Conservation (phyloP, 2,888 invertebrate species). For the Eurois occulta region DNA sequence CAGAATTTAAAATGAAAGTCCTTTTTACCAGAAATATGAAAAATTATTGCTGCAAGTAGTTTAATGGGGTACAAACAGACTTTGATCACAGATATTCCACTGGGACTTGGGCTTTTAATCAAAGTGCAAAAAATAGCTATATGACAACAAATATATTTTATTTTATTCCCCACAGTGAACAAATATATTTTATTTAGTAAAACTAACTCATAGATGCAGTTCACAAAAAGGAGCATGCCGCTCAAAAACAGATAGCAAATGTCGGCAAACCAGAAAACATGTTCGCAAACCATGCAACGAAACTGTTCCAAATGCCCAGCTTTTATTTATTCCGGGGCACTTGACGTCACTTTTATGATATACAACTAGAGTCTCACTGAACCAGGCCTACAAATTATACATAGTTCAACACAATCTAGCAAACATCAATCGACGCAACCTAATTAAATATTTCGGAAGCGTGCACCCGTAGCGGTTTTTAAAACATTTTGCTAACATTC, state of each 20-base stretch:
- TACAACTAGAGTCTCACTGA: slow-evolving; percentile 20
- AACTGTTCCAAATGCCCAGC: slow-evolving; percentile 44
- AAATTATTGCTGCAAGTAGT: neutral
- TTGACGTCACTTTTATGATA: slow-evolving; percentile 49
- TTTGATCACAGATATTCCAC: neutral
- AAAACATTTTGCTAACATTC: slow-evolving; percentile 45
- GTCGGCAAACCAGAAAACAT: slow-evolving; percentile 46
- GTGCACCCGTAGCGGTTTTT: slow-evolving; percentile 31
- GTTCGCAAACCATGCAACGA: slow-evolving; percentile 24
- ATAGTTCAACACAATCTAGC: slow-evolving; percentile 26
- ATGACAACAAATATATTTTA: neutral
- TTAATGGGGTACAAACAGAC: neutral
- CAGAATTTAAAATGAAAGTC: neutral
- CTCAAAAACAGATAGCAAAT: slow-evolving; percentile 39
- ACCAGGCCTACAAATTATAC: slow-evolving; percentile 10
- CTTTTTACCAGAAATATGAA: neutral
- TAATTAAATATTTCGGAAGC: slow-evolving; percentile 36
- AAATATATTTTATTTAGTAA: slow-evolving; percentile 3
- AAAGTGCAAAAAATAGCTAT: neutral
- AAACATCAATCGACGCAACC: slow-evolving; percentile 29
- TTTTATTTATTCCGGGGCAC: slow-evolving; percentile 54
- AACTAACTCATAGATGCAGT: slow-evolving; percentile 5
- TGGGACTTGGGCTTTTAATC: neutral
- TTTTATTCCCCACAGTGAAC: neutral
- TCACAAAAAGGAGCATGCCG: slow-evolving; percentile 31